Evolutionary conservation across 2,113 vertebrate species (phyloP), one percentile per base, ranked within the genome.

Genomic region (Panthera tigris): DNA sequence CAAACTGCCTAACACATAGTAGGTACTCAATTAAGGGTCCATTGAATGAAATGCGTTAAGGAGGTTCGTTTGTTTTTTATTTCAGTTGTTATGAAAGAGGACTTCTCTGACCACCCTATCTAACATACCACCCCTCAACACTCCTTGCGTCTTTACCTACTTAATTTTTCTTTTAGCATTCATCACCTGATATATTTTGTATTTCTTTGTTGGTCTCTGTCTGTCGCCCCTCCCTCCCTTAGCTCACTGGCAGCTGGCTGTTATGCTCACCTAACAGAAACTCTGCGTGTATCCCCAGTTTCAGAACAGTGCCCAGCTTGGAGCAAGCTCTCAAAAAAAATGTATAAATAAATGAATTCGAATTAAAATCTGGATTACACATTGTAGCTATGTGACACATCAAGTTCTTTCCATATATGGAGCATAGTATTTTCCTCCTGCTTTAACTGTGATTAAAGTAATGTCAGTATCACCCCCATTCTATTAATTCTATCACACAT

Each of bases 281-380:
- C 14, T 5, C 52, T 57, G 4, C 18, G 2, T 27, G 1, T 41
- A 11, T 9, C 19, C 52, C 84, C 41, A 0, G 3, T 25, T 12
- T 36, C 27, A 61, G 74, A 55, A 52, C 2, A 45, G 88, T 29
- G 25, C 18, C 41, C 36, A 11, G 63, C 41, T 27, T 5, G 3
- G 14, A 74, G 76, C 16, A 18, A 45, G 19, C 45, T 79, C 76
- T 63, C 61, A 10, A 73, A 52, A 65, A 16, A 36, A 27, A 12
- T 48, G 2, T 23, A 55, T 31, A 41, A 91, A 11, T 65, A 57
- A 88, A 23, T 27, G 57, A 21, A 65, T 63, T 23, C 91, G 91
- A 88, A 31, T 65, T 21, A 21, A 82, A 71, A 31, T 73, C 18
- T 48, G 19, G 73, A n/a, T 33, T 63, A 48, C 25, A 52, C 6